Evolutionary conservation across 2,888 invertebrate genomes (phyloP).

Genomic region (Papilio demoleus): DNA sequence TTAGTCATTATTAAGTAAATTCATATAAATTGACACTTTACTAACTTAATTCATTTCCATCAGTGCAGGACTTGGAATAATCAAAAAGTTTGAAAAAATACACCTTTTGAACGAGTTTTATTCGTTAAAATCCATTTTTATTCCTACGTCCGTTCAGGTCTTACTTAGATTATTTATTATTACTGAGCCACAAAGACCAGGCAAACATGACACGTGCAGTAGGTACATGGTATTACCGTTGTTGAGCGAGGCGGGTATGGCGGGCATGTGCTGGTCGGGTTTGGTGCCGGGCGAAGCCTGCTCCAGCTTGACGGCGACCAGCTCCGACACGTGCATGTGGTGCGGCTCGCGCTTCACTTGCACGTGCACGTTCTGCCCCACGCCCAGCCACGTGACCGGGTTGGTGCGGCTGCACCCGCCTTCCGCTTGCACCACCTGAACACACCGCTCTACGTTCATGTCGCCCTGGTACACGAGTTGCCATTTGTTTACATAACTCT

Average conservation of each 20-base stretch:
- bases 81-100: not conserved
- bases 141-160: not conserved
- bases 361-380: slow-evolving; percentile 78
- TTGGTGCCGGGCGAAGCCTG: slow-evolving; percentile 86
- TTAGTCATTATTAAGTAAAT: too few relatives aligned
- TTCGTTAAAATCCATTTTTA: too few relatives aligned
- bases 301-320: slow-evolving; percentile 86
- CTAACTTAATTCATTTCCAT: too few relatives aligned
- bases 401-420: slow-evolving; percentile 88
- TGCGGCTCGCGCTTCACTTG: slow-evolving; percentile 87
- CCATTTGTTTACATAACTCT: slow-evolving; percentile 22
- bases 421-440: slow-evolving; percentile 76
- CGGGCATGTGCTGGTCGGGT: slow-evolving; percentile 69
- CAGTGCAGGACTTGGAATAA: not conserved
- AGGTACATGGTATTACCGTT: slow-evolving; percentile 61
- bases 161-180: slow-evolving; percentile 15
- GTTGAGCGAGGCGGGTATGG: slow-evolving; percentile 75
- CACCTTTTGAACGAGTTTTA: not conserved
- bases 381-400: slow-evolving; percentile 86
- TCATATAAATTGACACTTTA: too few relatives aligned
- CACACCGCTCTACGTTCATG: slow-evolving; percentile 23
- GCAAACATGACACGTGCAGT: slow-evolving; percentile 10
- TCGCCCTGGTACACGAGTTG: slow-evolving; percentile 16
- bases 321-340: slow-evolving; percentile 82
- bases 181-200: slow-evolving; percentile 11